phyloP scores from a whole-genome alignment of 2,113 vertebrate genomes.

The Ailurus styani region DNA sequence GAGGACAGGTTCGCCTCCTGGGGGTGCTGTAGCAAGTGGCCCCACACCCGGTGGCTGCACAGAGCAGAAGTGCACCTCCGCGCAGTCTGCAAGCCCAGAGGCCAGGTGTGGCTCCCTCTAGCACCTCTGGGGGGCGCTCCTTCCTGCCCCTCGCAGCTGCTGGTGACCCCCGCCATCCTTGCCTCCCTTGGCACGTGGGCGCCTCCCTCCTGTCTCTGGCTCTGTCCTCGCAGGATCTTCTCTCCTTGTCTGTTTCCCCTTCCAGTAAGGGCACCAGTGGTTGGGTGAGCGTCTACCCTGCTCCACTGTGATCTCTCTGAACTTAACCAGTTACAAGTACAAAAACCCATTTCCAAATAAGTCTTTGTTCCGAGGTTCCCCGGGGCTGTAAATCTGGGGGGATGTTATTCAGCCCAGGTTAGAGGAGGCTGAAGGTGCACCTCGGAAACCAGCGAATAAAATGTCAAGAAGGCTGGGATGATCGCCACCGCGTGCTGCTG shows the following conservation, averaged over 20 bases:
- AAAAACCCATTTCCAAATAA: neutral
- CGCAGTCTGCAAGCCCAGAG: too few relatives aligned
- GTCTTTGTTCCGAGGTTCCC: neutral
- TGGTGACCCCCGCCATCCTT: fast-evolving
- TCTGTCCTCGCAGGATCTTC: fast-evolving
- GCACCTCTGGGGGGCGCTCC: neutral
- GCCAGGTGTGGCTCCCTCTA: neutral
- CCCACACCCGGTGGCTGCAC: neutral
- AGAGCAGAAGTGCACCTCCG: neutral
- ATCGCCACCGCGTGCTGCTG: neutral
- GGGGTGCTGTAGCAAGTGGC: neutral
- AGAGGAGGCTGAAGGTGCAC: neutral
- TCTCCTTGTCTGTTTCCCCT: neutral
- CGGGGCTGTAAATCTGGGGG: neutral
- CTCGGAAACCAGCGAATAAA: neutral
- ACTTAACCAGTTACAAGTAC: neutral
- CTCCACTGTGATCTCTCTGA: neutral
- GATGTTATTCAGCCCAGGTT: neutral
- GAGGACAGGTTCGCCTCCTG: neutral
- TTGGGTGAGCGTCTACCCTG: neutral
- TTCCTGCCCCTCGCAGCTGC: neutral
- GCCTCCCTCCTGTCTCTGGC: neutral
- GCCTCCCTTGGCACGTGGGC: neutral
- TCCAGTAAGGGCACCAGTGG: fast-evolving
- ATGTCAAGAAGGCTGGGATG: neutral